These are phyloP conservation scores for Zeus faber DNA, from an alignment of 2,113 vertebrate species.

Conservation along the genomic window DNA sequence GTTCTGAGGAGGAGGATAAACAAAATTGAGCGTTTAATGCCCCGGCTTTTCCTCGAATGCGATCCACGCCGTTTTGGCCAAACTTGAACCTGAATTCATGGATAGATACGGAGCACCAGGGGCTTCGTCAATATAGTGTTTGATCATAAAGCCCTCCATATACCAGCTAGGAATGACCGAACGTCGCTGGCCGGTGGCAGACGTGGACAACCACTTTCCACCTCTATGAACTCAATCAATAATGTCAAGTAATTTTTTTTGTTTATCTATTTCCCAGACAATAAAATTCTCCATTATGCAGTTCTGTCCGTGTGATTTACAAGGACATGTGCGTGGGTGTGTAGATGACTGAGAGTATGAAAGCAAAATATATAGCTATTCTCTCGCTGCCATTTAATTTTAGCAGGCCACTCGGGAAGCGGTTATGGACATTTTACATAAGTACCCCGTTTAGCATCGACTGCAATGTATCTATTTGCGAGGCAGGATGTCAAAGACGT, in stretches of 20 bases:
- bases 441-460: conserved; percentile 31
- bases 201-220: conserved; percentile 16
- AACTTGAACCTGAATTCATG: too few species aligned
- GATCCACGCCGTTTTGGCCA: too few species aligned
- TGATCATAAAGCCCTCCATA: conserved; percentile 28
- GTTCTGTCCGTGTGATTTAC: conserved; percentile 28
- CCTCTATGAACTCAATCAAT: conserved; percentile 38
- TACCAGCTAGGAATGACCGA: conserved; percentile 16
- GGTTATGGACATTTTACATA: conserved; percentile 19
- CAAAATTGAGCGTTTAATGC: too few species aligned
- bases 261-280: conserved; percentile 53
- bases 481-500: too few species aligned
- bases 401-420: conserved; percentile 24
- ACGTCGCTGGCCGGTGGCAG: conserved; percentile 15
- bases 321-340: conserved; percentile 49
- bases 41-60: too few species aligned
- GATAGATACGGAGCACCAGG: too few species aligned
- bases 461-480: not conserved
- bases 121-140: conserved; percentile 12
- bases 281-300: conserved; percentile 58
- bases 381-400: conserved; percentile 44
- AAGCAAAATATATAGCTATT: conserved; percentile 48
- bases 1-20: too few species aligned
- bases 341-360: not conserved
- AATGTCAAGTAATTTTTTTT: conserved; percentile 49